Evolutionary conservation across 2,888 invertebrate genomes (phyloP).

Genomic region (Eulithis prunata): DNA sequence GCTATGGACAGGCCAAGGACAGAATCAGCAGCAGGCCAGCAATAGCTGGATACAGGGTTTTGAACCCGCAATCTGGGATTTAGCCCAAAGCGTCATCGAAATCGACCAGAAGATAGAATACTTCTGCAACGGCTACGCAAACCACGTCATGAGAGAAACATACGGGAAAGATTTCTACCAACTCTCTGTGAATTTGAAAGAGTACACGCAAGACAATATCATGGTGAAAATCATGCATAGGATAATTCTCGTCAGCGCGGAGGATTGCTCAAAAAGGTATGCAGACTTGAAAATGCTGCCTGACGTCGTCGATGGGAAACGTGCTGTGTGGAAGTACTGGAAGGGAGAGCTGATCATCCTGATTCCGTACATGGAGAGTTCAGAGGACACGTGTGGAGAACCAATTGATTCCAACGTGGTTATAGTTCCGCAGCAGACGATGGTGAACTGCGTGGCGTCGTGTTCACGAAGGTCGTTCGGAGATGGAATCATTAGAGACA

Average conservation of each 20-base stretch:
- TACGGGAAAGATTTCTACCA: constrained; percentile 25
- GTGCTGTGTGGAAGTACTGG: constrained; percentile 20
- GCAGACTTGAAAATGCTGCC: constrained; percentile 27
- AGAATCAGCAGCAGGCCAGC: not conserved
- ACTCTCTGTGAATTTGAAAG: constrained; percentile 11
- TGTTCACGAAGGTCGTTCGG: not conserved
- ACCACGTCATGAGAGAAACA: constrained; percentile 15
- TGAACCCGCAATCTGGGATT: not conserved
- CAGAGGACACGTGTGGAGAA: not conserved
- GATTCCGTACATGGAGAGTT: constrained; percentile 3
- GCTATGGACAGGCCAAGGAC: too few relatives aligned
- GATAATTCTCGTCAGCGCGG: constrained; percentile 11
- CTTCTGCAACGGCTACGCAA: constrained; percentile 17
- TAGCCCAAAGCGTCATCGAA: constrained; percentile 1
- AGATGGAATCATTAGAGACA: constrained; percentile 8
- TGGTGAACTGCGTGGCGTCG: not conserved
- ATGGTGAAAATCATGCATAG: constrained; percentile 23
- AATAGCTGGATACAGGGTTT: not conserved
- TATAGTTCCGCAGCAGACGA: not conserved
- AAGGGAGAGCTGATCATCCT: constrained; percentile 10
- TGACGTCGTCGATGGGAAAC: constrained; percentile 19
- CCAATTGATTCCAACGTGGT: not conserved
- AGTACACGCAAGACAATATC: constrained; percentile 23
- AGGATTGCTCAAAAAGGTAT: constrained; percentile 8
- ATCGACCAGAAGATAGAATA: constrained; percentile 6